These are phyloP conservation scores for Holocentrus rufus DNA, from an alignment of 2,797 vertebrate genomes.

Conservation along the genomic window DNA sequence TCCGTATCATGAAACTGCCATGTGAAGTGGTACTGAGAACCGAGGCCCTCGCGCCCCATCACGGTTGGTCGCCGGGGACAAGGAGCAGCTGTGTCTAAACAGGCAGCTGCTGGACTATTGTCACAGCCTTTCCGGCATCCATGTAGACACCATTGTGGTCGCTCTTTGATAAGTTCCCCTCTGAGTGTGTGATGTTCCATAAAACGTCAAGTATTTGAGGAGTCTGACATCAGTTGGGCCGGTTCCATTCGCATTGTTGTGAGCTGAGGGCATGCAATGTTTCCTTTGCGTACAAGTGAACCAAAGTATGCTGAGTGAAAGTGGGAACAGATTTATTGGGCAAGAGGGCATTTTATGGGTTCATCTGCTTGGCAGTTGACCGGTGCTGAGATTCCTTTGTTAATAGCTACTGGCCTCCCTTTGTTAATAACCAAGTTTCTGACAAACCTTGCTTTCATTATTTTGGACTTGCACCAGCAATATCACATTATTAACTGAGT, in stretches of 20 bases:
- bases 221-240: conserved; percentile 30
- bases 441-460: conserved; percentile 23
- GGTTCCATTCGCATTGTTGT: conserved; percentile 25
- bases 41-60: conserved; percentile 31
- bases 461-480: conserved; percentile 1
- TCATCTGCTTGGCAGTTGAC: conserved; percentile 43
- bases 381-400: conserved; percentile 38
- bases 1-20: conserved; percentile 19
- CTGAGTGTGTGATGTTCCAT: conserved; percentile 26
- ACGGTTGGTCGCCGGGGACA: conserved; percentile 14
- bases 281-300: conserved; percentile 24
- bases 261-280: conserved; percentile 13
- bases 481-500: background rate
- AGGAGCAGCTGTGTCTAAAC: conserved; percentile 50
- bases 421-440: conserved; percentile 14
- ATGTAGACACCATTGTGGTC: background rate
- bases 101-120: conserved; percentile 62
- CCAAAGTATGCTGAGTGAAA: conserved; percentile 40
- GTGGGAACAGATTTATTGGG: conserved; percentile 58
- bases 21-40: conserved; percentile 28
- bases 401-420: conserved; percentile 7
- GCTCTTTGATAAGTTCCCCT: conserved; percentile 43
- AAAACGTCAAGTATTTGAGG: conserved; percentile 45
- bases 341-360: conserved; percentile 41
- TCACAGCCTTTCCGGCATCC: conserved; percentile 32